These are phyloP conservation scores for Tenthredo livida DNA, from an alignment of 2,888 invertebrate genomes.

Conservation along the genomic window DNA sequence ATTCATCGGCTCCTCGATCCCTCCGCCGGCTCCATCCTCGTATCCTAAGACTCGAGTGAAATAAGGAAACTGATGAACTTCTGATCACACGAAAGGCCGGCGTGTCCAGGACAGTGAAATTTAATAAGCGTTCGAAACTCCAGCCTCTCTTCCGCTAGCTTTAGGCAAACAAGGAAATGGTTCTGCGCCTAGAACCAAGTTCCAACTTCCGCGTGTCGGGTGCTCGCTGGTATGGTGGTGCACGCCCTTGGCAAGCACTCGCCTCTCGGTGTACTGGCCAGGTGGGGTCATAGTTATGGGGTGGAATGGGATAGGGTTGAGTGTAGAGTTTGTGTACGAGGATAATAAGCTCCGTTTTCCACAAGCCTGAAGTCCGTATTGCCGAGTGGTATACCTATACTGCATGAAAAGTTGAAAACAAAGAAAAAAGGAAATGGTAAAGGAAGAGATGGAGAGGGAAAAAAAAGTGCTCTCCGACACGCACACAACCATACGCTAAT, in stretches of 20 bases:
- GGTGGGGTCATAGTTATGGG: neutral
- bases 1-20: neutral
- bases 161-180: slow-evolving; percentile 71
- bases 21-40: neutral
- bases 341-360: slow-evolving; percentile 39
- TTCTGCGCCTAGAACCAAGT: slow-evolving; percentile 56
- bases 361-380: neutral
- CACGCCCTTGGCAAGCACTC: slow-evolving; percentile 70
- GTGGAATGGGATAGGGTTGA: slow-evolving; percentile 4
- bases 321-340: slow-evolving; percentile 5
- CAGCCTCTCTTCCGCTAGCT: slow-evolving; percentile 49
- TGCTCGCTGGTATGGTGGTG: slow-evolving; percentile 54
- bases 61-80: neutral
- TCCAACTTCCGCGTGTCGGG: neutral
- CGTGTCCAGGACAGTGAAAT: slow-evolving; percentile 66
- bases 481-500: slow-evolving; percentile 29
- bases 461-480: slow-evolving; percentile 35
- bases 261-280: slow-evolving; percentile 9
- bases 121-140: slow-evolving; percentile 66
- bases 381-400: neutral
- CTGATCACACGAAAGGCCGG: neutral
- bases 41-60: neutral
- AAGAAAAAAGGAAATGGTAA: neutral
- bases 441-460: neutral
- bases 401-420: neutral